Conservation (phyloP, 2,113 vertebrate species). For the Calonectris borealis region DNA sequence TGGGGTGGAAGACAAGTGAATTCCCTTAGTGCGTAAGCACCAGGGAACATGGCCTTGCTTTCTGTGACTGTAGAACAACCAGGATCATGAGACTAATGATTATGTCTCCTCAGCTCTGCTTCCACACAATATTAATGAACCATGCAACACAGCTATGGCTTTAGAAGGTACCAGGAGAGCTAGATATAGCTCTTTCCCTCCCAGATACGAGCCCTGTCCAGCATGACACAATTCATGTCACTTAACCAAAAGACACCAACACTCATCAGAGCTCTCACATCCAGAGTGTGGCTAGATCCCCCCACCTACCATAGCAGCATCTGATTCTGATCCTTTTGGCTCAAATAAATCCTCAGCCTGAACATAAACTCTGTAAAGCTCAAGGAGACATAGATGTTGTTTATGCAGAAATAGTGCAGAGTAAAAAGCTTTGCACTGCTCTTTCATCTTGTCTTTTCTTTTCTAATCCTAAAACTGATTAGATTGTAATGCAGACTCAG, state of each 20-base stretch:
- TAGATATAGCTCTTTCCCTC: neutral
- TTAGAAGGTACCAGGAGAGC: neutral
- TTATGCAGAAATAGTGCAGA: neutral
- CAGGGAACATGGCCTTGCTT: neutral
- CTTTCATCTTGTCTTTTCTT: neutral
- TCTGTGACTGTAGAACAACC: neutral
- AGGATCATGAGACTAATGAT: accelerated
- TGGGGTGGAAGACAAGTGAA: neutral
- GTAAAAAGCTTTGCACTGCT: neutral
- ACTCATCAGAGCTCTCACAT: neutral
- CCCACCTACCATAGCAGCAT: neutral
- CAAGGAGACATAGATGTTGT: neutral
- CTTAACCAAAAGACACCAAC: neutral
- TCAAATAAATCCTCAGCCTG: neutral
- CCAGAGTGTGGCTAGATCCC: neutral
- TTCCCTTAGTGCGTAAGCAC: neutral
- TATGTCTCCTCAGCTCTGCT: neutral
- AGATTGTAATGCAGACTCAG: neutral
- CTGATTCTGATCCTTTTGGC: neutral
- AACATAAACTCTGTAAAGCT: neutral
- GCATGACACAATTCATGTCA: neutral
- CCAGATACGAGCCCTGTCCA: neutral
- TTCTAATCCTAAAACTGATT: neutral
- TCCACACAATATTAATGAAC: neutral
- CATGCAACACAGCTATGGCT: neutral